Percentiles rank a stretch among this genome's conserved stretches.
Evolutionary conservation across 2,888 invertebrate species (phyloP).

Genomic region (Polietes domitor): DNA sequence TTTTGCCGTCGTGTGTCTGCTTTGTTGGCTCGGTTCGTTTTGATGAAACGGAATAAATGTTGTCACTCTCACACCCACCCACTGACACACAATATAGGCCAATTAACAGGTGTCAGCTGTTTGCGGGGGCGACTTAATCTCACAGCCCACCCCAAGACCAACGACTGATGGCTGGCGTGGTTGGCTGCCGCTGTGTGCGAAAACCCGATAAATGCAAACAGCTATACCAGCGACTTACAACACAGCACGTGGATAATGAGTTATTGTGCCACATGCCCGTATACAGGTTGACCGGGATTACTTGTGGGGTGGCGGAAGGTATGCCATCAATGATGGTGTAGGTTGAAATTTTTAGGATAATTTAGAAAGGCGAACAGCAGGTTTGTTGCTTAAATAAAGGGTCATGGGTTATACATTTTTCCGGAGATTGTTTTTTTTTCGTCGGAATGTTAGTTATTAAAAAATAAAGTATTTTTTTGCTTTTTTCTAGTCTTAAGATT

Average conservation of each 20-base stretch:
- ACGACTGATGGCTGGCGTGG: not conserved
- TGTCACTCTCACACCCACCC: not conserved
- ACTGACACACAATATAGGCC: constrained; percentile 41
- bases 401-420: not conserved
- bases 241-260: not conserved
- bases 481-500: no score
- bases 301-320: no score
- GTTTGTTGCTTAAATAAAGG: no score
- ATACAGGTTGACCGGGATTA: no score
- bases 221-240: not conserved
- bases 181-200: not conserved
- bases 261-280: not conserved
- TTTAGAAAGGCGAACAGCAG: no score
- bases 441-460: no score
- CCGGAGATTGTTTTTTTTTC: not conserved
- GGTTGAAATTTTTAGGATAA: no score
- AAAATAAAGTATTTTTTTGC: no score
- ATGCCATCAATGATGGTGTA: no score
- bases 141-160: not conserved
- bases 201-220: not conserved
- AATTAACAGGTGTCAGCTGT: constrained; percentile 63
- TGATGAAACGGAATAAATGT: constrained; percentile 9
- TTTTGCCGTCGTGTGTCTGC: constrained; percentile 4
- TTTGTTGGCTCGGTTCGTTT: not conserved
- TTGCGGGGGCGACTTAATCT: constrained; percentile 47